A percentile compares a stretch with the other conserved stretches of the same genome.
These are phyloP conservation scores for Coptodon bakossiorum DNA, from an alignment of 2,113 vertebrate genomes.

Conservation along the genomic window DNA sequence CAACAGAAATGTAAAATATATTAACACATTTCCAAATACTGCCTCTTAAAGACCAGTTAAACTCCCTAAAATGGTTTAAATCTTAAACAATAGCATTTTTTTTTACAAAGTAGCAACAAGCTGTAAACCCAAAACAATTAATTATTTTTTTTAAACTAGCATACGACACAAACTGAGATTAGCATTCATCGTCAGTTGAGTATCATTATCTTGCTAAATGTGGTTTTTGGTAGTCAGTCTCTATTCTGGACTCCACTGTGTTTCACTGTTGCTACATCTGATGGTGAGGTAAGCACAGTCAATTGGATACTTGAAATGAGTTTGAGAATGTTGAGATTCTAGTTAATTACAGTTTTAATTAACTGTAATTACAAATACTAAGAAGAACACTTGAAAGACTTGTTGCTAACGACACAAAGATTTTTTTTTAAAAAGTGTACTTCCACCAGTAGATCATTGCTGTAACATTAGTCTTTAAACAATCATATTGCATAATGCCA, in stretches of 20 bases:
- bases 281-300: not conserved
- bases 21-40: not conserved
- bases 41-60: not conserved
- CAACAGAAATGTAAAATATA: not conserved
- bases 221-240: not conserved
- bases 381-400: rapidly evolving
- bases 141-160: not conserved
- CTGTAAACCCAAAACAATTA: not conserved
- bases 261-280: not conserved
- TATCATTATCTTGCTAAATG: not conserved
- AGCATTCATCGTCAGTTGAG: not conserved
- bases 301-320: not conserved
- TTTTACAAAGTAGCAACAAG: not conserved
- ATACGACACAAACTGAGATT: not conserved
- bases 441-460: not conserved
- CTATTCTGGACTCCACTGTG: not conserved
- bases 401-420: not conserved
- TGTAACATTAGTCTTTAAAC: not conserved
- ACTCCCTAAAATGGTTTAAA: not conserved
- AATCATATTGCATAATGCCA: not conserved
- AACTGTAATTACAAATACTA: not conserved
- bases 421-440: not conserved
- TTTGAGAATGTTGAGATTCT: not conserved
- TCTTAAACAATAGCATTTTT: not conserved
- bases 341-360: not conserved